Base-by-base conservation (phyloP, 2,113 vertebrate species). In the Nycticryphes semicollaris region DNA sequence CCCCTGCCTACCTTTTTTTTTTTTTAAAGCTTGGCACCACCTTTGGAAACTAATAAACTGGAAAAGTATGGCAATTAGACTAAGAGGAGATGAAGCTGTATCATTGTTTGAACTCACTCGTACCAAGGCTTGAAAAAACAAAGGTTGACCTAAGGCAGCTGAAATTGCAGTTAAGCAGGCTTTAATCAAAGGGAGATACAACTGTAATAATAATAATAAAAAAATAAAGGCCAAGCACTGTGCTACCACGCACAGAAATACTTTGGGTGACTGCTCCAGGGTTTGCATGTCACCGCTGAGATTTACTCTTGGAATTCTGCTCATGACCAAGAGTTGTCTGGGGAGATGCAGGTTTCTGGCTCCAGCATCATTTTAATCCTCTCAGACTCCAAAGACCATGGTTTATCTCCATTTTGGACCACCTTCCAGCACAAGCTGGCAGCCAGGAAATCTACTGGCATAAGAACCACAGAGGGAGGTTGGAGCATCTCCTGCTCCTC, bases 11-110 rank as follows among this genome's bases (percentile, higher is more conserved):
- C 97, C 97, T 98, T 43, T 43, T 43, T 47, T 47, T 47, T 94
- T 89, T 96, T 96, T 94, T 97, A 97, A 96, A 85, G 62, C 84
- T 98, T 98, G 98, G 97, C 98, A 97, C 89, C 68, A 84, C 90
- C 76, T 93, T 87, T 97, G 97, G 98, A 98, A 97, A 98, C 88
- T 97, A 97, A 97, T 97, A 97, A 97, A 98, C 90, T 94, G 89
- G 94, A 95, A 96, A 98, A 97, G 96, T 63, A 97, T 45, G 82
- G 97, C 97, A 97, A 97, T 97, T 96, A 96, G 91, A 68, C 90
- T 79, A 83, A 35, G 62, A 96, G 39, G 83, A 97, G 97, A 95
- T 96, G 97, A 97, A 97, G 94, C 57, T 59, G 31, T 95, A 96
- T 79, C 95, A 94, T 83, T 94, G 88, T 95, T 94, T 94, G 87